phyloP scores from a whole-genome alignment of 92 coral and sea anemone species.

The Paragorgia papillata region DNA sequence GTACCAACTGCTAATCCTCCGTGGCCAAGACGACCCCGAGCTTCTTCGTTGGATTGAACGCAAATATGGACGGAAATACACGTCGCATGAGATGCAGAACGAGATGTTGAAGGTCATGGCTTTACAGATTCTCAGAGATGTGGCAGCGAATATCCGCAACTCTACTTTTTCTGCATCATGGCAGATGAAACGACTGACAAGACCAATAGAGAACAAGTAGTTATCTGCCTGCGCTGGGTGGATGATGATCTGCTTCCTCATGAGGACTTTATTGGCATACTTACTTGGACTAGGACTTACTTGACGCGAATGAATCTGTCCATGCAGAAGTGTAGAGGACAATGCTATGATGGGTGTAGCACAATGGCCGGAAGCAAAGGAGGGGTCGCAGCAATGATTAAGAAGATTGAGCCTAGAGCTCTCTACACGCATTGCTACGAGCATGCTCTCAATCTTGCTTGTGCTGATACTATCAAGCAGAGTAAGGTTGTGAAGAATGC shows the following conservation, averaged over 20 bases:
- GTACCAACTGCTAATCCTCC: neutral
- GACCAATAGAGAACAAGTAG: slow-evolving; percentile 13
- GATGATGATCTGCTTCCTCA: neutral
- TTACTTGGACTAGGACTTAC: neutral
- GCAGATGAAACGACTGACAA: no score
- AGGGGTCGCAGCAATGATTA: slow-evolving; percentile 4
- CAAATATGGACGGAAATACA: no score
- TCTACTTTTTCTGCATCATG: neutral
- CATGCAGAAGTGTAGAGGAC: slow-evolving; percentile 5
- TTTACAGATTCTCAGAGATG: no score
- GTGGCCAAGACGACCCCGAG: no score
- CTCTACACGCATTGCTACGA: no score
- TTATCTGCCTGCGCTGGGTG: neutral
- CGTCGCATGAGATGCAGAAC: no score
- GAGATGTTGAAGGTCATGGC: no score
- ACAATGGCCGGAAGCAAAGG: slow-evolving; percentile 21
- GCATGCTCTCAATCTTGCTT: neutral
- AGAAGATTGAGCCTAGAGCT: no score
- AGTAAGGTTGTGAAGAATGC: no score
- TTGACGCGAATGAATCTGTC: slow-evolving; percentile 18
- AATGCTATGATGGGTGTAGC: slow-evolving; percentile 5
- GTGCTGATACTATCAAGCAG: neutral
- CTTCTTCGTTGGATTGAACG: neutral
- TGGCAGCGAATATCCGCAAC: slow-evolving; percentile 15
- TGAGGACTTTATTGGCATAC: neutral